These are phyloP conservation scores for Gambelia wislizenii DNA, from an alignment of 2,797 vertebrate species.

Conservation along the genomic window DNA sequence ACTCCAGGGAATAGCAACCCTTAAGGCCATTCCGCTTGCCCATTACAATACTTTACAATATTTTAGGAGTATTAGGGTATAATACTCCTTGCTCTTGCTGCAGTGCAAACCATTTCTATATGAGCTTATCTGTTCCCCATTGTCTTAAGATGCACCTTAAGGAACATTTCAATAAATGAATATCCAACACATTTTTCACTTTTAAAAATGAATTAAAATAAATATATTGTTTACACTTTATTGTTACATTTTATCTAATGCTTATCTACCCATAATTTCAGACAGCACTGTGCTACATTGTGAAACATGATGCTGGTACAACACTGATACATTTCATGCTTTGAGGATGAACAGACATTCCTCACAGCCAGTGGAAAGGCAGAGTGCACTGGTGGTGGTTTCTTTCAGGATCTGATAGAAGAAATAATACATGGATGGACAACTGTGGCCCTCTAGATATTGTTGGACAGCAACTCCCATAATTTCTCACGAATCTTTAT, in stretches of 20 bases:
- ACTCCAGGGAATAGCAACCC: not conserved
- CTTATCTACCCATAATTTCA: not conserved
- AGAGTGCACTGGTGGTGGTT: not conserved
- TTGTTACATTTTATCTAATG: not conserved
- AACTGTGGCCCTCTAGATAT: not conserved
- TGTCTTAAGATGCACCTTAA: not conserved
- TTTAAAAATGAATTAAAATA: not conserved
- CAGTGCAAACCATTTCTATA: not conserved
- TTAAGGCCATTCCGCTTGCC: not conserved
- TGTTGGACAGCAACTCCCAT: not conserved
- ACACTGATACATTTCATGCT: not conserved
- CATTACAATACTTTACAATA: not conserved
- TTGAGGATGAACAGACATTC: not conserved
- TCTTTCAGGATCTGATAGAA: not conserved
- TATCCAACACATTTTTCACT: not conserved
- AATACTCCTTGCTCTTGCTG: constrained; percentile 21
- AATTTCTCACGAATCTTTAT: not conserved
- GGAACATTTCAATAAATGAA: not conserved
- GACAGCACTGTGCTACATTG: not conserved
- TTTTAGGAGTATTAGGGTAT: not conserved
- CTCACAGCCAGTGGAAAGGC: not conserved
- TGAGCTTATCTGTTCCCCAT: not conserved
- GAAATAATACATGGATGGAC: not conserved
- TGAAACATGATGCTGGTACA: constrained; percentile 12
- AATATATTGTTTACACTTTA: not conserved